These are phyloP conservation scores for Steromphala cineraria DNA, from an alignment of 2,888 invertebrate species.

Conservation along the genomic window DNA sequence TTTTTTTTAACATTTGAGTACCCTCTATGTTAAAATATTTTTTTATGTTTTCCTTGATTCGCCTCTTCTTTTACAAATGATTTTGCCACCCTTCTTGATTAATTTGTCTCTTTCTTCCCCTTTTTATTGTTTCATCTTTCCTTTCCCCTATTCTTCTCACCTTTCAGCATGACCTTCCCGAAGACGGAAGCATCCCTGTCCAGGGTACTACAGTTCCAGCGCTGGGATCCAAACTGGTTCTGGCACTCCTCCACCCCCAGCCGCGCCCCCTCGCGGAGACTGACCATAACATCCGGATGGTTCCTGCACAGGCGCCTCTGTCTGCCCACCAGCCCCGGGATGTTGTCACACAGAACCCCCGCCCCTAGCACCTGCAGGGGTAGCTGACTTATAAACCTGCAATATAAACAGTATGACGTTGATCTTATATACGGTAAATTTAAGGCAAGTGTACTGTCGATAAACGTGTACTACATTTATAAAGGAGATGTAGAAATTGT, in stretches of 20 bases:
- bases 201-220: conserved; percentile 74
- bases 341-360: conserved; percentile 74
- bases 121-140: too few relatives aligned
- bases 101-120: too few relatives aligned
- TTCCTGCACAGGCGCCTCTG: conserved; percentile 74
- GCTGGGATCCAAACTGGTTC: conserved; percentile 71
- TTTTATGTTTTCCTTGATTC: too few relatives aligned
- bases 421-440: too few relatives aligned
- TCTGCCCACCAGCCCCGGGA: conserved; percentile 74
- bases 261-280: conserved; percentile 72
- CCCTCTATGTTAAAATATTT: too few relatives aligned
- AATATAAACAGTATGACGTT: background rate
- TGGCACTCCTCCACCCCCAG: conserved; percentile 75
- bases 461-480: too few relatives aligned
- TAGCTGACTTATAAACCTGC: conserved; percentile 74
- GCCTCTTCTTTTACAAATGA: too few relatives aligned
- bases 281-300: conserved; percentile 74
- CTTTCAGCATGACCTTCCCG: conserved; percentile 75
- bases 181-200: conserved; percentile 74
- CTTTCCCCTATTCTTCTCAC: conserved; percentile 52
- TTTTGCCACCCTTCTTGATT: too few relatives aligned
- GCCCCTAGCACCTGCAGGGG: conserved; percentile 71
- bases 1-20: too few relatives aligned
- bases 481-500: too few relatives aligned
- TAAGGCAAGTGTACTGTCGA: too few relatives aligned